A percentile compares a stretch with the other conserved stretches of the same genome.
phyloP scores from a whole-genome alignment of 1,140 invertebrate genomes.

The Cotesia chilonis region DNA sequence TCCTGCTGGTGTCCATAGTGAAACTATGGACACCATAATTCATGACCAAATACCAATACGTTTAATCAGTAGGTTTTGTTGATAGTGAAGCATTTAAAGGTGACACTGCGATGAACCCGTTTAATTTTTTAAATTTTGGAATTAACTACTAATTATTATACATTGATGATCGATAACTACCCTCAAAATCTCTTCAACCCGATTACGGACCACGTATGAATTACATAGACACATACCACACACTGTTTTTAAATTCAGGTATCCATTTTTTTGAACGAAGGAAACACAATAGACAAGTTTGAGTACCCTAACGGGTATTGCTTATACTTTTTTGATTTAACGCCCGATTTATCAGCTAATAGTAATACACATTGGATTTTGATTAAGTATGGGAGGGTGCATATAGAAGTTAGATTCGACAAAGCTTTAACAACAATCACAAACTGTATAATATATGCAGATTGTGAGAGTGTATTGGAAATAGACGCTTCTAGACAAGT shows the following conservation, averaged over 20 bases:
- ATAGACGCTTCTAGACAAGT: slow-evolving; percentile 4
- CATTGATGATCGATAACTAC: slow-evolving; percentile 49
- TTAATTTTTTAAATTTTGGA: slow-evolving; percentile 36
- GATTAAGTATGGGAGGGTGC: slow-evolving; percentile 46
- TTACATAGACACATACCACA: slow-evolving; percentile 51
- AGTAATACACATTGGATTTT: slow-evolving; percentile 52
- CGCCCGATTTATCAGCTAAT: slow-evolving; percentile 38
- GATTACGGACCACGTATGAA: slow-evolving; percentile 32
- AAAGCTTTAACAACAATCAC: slow-evolving; percentile 49
- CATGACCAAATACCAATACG: slow-evolving; percentile 32
- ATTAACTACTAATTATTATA: slow-evolving; percentile 51
- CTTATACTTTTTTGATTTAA: slow-evolving; percentile 46
- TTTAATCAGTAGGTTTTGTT: slow-evolving; percentile 37
- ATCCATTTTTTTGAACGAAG: slow-evolving; percentile 49
- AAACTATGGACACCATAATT: slow-evolving; percentile 49
- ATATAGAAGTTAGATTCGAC: slow-evolving; percentile 55
- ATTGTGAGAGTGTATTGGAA: slow-evolving; percentile 25
- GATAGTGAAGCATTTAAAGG: slow-evolving; percentile 35
- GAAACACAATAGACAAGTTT: slow-evolving; percentile 42
- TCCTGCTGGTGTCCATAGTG: slow-evolving; percentile 49
- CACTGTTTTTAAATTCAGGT: slow-evolving; percentile 54
- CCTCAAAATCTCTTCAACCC: slow-evolving; percentile 40
- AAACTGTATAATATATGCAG: slow-evolving; percentile 30
- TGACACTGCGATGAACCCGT: slow-evolving; percentile 22
- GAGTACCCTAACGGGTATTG: slow-evolving; percentile 44